Evolutionary conservation across 2,888 invertebrate genomes (phyloP).

Genomic region (Sinelater perroti): DNA sequence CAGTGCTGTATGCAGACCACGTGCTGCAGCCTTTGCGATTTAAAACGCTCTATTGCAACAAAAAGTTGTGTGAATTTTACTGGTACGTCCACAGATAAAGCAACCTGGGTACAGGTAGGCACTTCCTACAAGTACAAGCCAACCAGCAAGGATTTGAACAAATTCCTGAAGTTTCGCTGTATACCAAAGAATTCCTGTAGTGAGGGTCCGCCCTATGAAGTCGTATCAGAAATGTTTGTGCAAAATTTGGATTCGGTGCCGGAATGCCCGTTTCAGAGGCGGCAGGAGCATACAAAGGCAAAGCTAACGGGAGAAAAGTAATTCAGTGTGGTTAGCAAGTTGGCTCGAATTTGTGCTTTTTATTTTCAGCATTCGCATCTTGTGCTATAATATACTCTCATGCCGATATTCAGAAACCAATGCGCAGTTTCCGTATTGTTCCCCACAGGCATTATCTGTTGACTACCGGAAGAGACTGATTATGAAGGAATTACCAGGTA

Average conservation of each 20-base stretch:
- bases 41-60: conserved; percentile 67
- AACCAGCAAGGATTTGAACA: conserved; percentile 68
- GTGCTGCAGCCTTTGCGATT: conserved; percentile 74
- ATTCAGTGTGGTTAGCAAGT: neutral
- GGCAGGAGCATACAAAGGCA: conserved; percentile 72
- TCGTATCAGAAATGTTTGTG: conserved; percentile 51
- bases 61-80: conserved; percentile 64
- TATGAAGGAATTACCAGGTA: conserved; percentile 69
- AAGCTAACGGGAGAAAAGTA: neutral
- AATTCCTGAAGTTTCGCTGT: conserved; percentile 68
- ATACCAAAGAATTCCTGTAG: conserved; percentile 62
- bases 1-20: conserved; percentile 74
- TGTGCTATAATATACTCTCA: conserved; percentile 88
- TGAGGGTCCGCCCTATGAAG: conserved; percentile 62
- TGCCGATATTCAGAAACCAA: conserved; percentile 77
- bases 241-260: conserved; percentile 66
- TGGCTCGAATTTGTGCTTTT: no score
- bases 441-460: conserved; percentile 76
- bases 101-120: conserved; percentile 67
- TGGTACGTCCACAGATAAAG: conserved; percentile 69
- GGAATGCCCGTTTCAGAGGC: conserved; percentile 77
- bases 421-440: conserved; percentile 81
- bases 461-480: conserved; percentile 87
- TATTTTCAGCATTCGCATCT: conserved; percentile 71
- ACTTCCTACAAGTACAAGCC: conserved; percentile 68